Base-by-base conservation (phyloP, 2,113 vertebrate species). In the Lynx canadensis region DNA sequence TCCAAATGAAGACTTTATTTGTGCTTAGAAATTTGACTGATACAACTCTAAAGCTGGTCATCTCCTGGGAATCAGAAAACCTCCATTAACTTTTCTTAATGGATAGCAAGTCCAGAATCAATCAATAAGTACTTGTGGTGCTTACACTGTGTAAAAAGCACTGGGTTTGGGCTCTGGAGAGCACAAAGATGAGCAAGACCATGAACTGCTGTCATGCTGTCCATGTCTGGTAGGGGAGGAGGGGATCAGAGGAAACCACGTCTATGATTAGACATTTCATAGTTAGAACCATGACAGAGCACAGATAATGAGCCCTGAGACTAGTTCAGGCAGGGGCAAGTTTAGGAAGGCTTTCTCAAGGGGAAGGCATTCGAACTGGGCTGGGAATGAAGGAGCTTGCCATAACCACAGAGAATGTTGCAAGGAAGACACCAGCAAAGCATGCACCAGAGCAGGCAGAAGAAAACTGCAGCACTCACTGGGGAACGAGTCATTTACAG, bases 11-110 rank as follows among this genome's bases (percentile, higher is more conserved):
- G 73, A 86, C 38, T 78, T 60, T 73, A 95, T 69, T 80, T 88
- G 96, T 92, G 80, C 48, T 90, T 90, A 76, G 55, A 97, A 92
- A 94, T 95, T 84, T 96, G 95, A 97, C 29, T 50, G 74, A 94
- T 50, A 83, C 1, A 82, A 79, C 66, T 80, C 21, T n/a, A 68
- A 83, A 96, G 87, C 7, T 69, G 76, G 80, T 92, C 93, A 83
- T 87, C 80, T 68, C 66, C 50, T 94, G 68, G 69, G 21, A 96
- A 97, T 95, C 84, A 97, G 95, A 87, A 96, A 96, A 65, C 74
- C 55, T 92, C 91, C 89, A 96, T 91, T 95, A 95, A 83, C 87
- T 96, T 97, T 48, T 80, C 88, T 71, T 95, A 96, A 96, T 95
- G 80, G 91, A 90, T 88, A 76, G 48, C 55, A 92, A 90, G 80